Conservation (phyloP, 1,140 invertebrate genomes). For the Semibalanus balanoides region DNA sequence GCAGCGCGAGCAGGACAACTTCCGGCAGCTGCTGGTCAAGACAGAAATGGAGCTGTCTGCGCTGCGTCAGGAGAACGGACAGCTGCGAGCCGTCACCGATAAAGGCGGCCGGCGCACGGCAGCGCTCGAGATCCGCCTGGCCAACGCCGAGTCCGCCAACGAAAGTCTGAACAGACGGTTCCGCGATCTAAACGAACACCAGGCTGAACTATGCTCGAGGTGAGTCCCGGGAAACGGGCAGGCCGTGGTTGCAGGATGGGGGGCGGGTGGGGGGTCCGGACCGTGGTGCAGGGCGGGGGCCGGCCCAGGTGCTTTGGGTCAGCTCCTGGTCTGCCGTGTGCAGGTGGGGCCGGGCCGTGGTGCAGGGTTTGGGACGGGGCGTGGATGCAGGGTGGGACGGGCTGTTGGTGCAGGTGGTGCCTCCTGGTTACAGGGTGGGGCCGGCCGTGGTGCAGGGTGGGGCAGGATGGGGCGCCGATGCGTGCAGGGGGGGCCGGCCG, state of each 20-base stretch:
- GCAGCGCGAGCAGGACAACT: slow-evolving; percentile 9
- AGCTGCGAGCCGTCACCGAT: slow-evolving; percentile 42
- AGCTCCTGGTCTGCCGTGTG: too few relatives aligned
- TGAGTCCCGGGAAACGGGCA: too few relatives aligned
- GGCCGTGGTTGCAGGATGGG: too few relatives aligned
- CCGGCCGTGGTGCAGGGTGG: slow-evolving; percentile 7
- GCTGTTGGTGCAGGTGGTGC: too few relatives aligned
- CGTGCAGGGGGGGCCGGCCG: background rate
- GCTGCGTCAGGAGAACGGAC: slow-evolving; percentile 45
- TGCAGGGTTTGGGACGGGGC: too few relatives aligned
- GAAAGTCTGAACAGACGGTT: slow-evolving; percentile 18
- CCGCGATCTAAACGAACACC: slow-evolving; percentile 16
- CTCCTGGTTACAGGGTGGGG: slow-evolving; percentile 4
- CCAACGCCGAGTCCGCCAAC: slow-evolving; percentile 23
- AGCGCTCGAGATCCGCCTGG: slow-evolving; percentile 20
- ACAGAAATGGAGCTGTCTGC: slow-evolving; percentile 49
- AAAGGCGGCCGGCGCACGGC: slow-evolving; percentile 41
- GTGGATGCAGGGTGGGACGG: too few relatives aligned
- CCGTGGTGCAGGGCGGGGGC: too few relatives aligned
- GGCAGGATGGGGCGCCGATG: slow-evolving; percentile 1
- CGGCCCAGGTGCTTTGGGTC: too few relatives aligned
- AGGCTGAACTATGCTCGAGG: slow-evolving; percentile 19
- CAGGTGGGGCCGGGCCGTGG: too few relatives aligned
- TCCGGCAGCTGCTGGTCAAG: slow-evolving; percentile 40
- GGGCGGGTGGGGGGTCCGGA: too few relatives aligned